Percentiles rank a stretch among this genome's conserved stretches.
These are phyloP conservation scores for Choristoneura rosaceana DNA, from an alignment of 2,888 invertebrate species.

Conservation along the genomic window DNA sequence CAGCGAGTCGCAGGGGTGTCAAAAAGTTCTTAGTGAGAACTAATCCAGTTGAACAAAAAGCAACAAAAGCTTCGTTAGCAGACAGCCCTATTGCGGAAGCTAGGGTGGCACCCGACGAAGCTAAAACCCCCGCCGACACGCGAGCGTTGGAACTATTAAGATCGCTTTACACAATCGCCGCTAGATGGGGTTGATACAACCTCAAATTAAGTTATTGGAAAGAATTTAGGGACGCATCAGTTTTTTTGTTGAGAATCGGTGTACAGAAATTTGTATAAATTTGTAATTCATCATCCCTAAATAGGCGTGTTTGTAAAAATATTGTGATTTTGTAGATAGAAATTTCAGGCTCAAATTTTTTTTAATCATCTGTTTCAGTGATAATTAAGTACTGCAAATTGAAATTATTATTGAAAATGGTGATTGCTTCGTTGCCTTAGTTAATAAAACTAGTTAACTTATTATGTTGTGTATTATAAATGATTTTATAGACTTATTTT, in stretches of 20 bases:
- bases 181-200: conserved; percentile 88
- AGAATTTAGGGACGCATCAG: conserved; percentile 60
- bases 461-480: conserved; percentile 49
- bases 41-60: conserved; percentile 59
- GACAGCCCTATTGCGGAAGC: conserved; percentile 77
- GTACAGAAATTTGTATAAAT: conserved; percentile 35
- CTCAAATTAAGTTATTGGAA: conserved; percentile 47
- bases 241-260: conserved; percentile 40
- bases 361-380: conserved; percentile 40
- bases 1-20: conserved; percentile 67
- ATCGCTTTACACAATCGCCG: conserved; percentile 93
- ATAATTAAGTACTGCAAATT: conserved; percentile 19
- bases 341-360: conserved; percentile 44
- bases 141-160: conserved; percentile 93
- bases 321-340: conserved; percentile 63
- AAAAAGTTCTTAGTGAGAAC: conserved; percentile 68
- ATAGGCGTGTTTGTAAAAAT: conserved; percentile 56
- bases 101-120: conserved; percentile 63
- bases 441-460: conserved; percentile 50
- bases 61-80: conserved; percentile 56
- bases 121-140: conserved; percentile 87
- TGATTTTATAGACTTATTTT: conserved; percentile 37
- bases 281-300: conserved; percentile 53
- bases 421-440: conserved; percentile 44
- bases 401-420: conserved; percentile 44